phyloP scores from a whole-genome alignment of 2,888 invertebrate genomes.

The Pterostichus niger region DNA sequence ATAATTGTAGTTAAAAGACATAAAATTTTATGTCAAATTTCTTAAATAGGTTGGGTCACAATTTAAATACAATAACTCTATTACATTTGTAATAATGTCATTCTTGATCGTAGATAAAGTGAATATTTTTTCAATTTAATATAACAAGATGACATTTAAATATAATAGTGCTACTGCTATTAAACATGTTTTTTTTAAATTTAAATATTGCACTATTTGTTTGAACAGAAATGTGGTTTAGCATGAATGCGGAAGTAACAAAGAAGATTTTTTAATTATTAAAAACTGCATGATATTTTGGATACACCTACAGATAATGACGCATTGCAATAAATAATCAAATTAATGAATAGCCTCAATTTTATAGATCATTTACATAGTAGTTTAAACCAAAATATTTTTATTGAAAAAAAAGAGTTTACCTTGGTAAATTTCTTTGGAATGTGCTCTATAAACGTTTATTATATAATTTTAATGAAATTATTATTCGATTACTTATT shows the following conservation, averaged over 20 bases:
- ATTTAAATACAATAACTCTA: conserved; percentile 42
- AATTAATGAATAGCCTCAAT: conserved; percentile 7
- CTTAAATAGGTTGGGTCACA: neutral
- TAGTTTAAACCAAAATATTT: conserved; percentile 8
- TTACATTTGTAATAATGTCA: conserved; percentile 35
- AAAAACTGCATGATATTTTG: neutral
- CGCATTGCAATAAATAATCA: conserved; percentile 15
- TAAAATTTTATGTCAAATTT: conserved; percentile 19
- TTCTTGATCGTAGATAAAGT: neutral
- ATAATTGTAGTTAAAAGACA: neutral
- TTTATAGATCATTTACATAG: conserved; percentile 40
- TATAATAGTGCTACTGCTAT: neutral
- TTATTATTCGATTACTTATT: neutral
- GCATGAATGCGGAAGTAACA: neutral
- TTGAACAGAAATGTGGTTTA: no score
- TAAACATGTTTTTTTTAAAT: neutral
- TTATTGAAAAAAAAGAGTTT: conserved; percentile 51
- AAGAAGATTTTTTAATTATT: neutral
- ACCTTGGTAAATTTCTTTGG: conserved; percentile 49
- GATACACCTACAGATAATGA: conserved; percentile 7
- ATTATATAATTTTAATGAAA: neutral
- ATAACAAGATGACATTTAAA: conserved; percentile 21
- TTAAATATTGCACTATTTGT: no score
- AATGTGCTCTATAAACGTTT: conserved; percentile 46
- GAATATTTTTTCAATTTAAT: neutral